Evolutionary conservation across 2,113 vertebrate species (phyloP).

Genomic region (Pavo muticus): DNA sequence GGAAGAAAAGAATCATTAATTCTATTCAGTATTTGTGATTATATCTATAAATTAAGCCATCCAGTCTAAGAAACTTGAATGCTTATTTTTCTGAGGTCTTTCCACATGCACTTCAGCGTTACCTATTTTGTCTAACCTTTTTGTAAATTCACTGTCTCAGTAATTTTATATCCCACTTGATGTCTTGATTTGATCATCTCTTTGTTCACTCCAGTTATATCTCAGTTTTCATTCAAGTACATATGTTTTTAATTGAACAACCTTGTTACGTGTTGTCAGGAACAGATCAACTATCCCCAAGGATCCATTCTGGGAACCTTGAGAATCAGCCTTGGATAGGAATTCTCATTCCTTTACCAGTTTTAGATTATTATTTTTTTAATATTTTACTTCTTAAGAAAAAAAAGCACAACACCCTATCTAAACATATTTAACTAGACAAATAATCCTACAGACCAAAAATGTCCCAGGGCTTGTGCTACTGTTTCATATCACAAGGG

Average conservation of each 20-base stretch:
- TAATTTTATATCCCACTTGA: neutral
- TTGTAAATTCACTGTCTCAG: neutral
- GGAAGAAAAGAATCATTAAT: neutral
- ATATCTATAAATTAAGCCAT: neutral
- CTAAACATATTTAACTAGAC: slow-evolving; percentile 14
- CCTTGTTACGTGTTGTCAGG: neutral
- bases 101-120: neutral
- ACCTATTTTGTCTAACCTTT: neutral
- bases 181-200: neutral
- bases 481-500: slow-evolving; percentile 58
- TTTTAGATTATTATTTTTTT: neutral
- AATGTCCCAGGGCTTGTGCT: slow-evolving; percentile 43
- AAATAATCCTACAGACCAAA: slow-evolving; percentile 13
- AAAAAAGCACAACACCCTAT: neutral
- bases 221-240: neutral
- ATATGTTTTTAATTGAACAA: neutral
- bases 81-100: neutral
- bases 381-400: neutral
- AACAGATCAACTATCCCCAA: neutral
- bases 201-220: neutral
- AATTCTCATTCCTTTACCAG: neutral
- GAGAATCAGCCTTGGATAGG: neutral
- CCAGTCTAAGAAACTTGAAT: neutral
- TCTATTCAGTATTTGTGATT: neutral
- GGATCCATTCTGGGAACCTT: neutral